Base-by-base conservation (phyloP, 2,113 vertebrate species). In the Xenopus tropicalis region DNA sequence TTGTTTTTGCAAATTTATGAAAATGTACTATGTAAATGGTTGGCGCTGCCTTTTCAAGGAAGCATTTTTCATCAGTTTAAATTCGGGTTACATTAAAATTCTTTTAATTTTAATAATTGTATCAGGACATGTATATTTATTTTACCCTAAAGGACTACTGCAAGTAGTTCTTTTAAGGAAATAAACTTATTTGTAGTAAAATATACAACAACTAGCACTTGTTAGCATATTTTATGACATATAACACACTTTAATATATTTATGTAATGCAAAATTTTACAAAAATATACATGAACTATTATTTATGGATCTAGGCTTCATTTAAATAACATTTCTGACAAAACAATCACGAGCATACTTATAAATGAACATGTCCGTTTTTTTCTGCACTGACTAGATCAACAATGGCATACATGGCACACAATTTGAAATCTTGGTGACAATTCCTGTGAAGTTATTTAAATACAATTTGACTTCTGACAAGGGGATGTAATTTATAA, bases 401-500 rank as follows among this genome's bases (percentile, higher is more conserved):
- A 90, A 91, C 88, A 90, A 87, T 90, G 93, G 90, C 93, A 91
- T 86, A 67, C 82, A 87, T 88, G 88, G 82, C 80, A 81, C 82
- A 88, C 89, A 89, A 86, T 92, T 93, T 93, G 89, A 94, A 94
- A 95, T 94, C 93, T 91, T 90, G 83, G 86, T 92, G 93, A 95
- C 95, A 95, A 94, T 94, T 94, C 91, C 89, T 80, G 81, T 88
- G 87, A 95, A 95, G 91, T 95, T 95, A 88, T 93, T 93, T 90
- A 93, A 95, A 97, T 93, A 91, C 91, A 92, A 93, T 94, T 92
- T 95, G 95, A 96, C 94, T 97, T 89, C 86, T 95, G 96, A 98
- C 94, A 95, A 95, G 92, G 90, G 86, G 90, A 90, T 87, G 88
- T 91, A 93, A 94, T 96, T 96, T 94, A 92, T 93, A 91, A 95